Conservation (phyloP, 2,113 vertebrate species). For the Thamnophis sirtalis region DNA sequence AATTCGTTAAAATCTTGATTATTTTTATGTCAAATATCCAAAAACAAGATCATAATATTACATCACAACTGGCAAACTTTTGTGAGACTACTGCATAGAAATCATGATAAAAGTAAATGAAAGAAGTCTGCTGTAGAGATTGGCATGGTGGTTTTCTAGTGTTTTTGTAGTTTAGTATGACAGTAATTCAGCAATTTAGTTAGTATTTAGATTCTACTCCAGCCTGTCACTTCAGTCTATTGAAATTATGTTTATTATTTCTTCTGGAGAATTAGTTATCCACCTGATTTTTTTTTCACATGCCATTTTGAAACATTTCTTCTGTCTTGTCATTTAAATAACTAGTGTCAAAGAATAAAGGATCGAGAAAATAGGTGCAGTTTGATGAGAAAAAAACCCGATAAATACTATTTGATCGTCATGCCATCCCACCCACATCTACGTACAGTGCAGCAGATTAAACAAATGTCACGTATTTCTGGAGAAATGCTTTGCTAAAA, state of each 20-base stretch:
- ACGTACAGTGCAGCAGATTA: not conserved
- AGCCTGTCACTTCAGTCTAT: not conserved
- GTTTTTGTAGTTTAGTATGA: not conserved
- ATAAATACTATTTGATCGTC: not conserved
- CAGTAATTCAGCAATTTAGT: not conserved
- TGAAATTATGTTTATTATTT: not conserved
- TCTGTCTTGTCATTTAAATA: not conserved
- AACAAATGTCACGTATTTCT: not conserved
- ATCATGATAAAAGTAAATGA: not conserved
- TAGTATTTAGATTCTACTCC: not conserved
- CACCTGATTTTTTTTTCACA: not conserved
- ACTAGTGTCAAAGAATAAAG: not conserved
- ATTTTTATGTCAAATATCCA: not conserved
- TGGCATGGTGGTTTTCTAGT: not conserved
- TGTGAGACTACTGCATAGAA: not conserved
- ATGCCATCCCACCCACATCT: not conserved
- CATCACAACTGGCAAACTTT: not conserved
- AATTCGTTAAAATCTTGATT: not conserved
- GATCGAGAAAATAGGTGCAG: not conserved
- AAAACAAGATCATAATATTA: not conserved
- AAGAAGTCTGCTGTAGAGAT: not conserved
- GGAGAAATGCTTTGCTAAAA: not conserved
- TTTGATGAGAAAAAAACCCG: not conserved
- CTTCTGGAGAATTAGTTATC: not conserved
- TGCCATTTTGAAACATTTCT: not conserved